Evolutionary conservation across 2,888 invertebrate species (phyloP), one percentile per base, ranked within the genome.

Genomic region (Osmoderma eremita): DNA sequence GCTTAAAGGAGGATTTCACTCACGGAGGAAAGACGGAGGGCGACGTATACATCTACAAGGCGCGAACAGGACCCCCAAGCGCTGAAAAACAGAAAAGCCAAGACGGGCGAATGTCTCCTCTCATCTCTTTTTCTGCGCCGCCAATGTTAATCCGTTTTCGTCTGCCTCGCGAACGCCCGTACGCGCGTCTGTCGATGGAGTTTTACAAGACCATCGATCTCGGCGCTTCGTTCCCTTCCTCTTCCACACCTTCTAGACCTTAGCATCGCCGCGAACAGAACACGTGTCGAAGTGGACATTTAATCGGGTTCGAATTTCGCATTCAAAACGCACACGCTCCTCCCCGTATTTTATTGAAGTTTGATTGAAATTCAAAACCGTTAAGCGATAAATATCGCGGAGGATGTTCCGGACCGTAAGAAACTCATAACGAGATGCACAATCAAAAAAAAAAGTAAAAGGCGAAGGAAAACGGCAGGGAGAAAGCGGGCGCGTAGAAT

Each of bases 361-460:
- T 45, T 51, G 64, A 64, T 64, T 64, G 64, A 64, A 64, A 64
- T 64, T 64, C 64, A 64, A 61, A 61, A 61, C 45, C 58, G 58
- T 61, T 45, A 61, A 48, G 45, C 58, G 58, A 61, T 61, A 61
- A 61, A 61, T 61, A 58, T 61, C 58, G 24, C 24, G 50, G 24
- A 13, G 50, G 24, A 13, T 51, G 30, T 51, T 42, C 18, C 30
- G 45, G 6, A 10, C 45, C 58, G 58, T 10, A 58, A 45, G 45
- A 45, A 45, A 58, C 10, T n/a, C 45, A 13, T 61, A 48, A 61
- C 45, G 58, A 45, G 48, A 54, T 24, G 41, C 12, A 45, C 17
- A 12, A 10, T 8, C 24, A 42, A 56, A 20, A 39, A 56, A 13
- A 20, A 18, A 6, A 41, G 15, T 5, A 17, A 8, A 53, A 30